Conservation (phyloP, 1,140 invertebrate genomes). For the Muscidifurax raptorellus region DNA sequence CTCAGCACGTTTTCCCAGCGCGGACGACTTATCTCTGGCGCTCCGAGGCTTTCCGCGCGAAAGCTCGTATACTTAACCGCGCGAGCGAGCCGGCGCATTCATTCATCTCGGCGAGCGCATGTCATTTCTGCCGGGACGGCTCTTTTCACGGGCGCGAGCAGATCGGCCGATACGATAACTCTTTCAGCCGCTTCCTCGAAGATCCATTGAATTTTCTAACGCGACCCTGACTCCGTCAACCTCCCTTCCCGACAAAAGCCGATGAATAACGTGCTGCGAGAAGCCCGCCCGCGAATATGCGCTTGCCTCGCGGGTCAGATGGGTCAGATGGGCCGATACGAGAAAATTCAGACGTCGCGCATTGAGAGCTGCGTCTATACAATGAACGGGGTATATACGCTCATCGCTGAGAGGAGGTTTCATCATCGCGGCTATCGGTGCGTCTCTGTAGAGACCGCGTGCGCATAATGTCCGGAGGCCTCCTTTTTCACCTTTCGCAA, state of each 20-base stretch:
- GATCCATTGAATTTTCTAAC: not conserved
- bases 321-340: not conserved
- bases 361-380: not conserved
- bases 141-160: slow-evolving; percentile 10
- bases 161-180: not conserved
- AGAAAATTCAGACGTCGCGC: not conserved
- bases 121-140: slow-evolving; percentile 1
- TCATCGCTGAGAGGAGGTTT: not conserved
- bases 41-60: not conserved
- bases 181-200: not conserved
- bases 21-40: not conserved
- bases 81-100: not conserved
- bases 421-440: not conserved
- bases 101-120: not conserved
- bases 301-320: not conserved
- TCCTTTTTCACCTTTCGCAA: slow-evolving; percentile 6
- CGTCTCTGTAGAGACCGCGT: no score
- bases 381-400: no score
- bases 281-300: not conserved
- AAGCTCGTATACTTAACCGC: not conserved
- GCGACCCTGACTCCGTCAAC: not conserved
- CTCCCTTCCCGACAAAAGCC: not conserved
- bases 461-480: not conserved
- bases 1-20: no score
- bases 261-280: not conserved